Base-by-base conservation (phyloP, 2,888 invertebrate genomes). In the Thymelicus sylvestris region DNA sequence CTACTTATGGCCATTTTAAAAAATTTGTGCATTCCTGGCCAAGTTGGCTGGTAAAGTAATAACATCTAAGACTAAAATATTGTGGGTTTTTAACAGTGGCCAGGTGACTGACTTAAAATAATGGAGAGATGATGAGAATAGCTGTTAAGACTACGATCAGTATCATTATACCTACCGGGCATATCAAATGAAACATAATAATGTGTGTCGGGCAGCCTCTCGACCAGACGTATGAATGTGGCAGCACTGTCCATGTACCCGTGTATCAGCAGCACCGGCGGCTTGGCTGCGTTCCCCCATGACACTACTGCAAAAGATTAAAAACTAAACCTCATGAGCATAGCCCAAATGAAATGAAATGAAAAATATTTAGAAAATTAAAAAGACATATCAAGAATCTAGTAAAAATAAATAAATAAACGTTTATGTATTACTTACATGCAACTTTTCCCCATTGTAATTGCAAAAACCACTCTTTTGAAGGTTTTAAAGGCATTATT, bases 191-290 rank as follows among this genome's bases (percentile, higher is more conserved):
- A 82, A 2, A 87, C 83, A 68, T 85, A 87, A 64, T 81, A 81
- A 48, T 80, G 78, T 60, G 70, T 83, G 67, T 77, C 78, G 12
- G 95, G 93, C 13, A 95, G 78, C 19, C 90, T 77, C 13, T 92
- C 90, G 15, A 95, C 87, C 15, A 95, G 76, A 0, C 87, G 82
- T 73, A 95, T 93, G 79, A 95, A 95, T 0, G 94, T 90, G 1
- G 95, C 95, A 13, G 94, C 94, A 78, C 95, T 95, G 80, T 95
- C 95, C 84, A 93, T 87, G 79, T 93, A 88, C 0, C 95, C 95
- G 77, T 95, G 95, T 0, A 95, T 77, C 55, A 93, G 86, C 38
- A 95, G 78, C 38, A 95, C 84, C 7, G 94, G 90, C 57, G 87
- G 84, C 15, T 90, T 83, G 19, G 85, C 75, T 68, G 85, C 79